A percentile compares a stretch with the other conserved stretches of the same genome.
phyloP scores from a whole-genome alignment of 1,140 invertebrate genomes.

The Eumeta japonica region DNA sequence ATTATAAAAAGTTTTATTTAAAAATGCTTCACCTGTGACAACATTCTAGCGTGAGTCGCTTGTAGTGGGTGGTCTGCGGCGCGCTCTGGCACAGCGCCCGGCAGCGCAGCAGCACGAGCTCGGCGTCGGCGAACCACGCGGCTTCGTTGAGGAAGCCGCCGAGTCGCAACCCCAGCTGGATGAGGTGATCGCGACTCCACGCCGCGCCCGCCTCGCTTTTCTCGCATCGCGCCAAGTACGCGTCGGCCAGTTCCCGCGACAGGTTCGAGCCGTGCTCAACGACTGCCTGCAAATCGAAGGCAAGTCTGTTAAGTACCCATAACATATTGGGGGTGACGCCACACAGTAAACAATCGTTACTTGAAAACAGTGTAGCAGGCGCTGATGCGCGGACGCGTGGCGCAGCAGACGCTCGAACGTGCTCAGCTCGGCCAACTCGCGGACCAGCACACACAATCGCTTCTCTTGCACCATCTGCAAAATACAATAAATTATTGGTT shows the following conservation, averaged over 20 bases:
- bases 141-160: slow-evolving; percentile 78
- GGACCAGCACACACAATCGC: slow-evolving; percentile 60
- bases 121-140: slow-evolving; percentile 78
- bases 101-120: slow-evolving; percentile 67
- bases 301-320: no score
- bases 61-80: slow-evolving; percentile 47
- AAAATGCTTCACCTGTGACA: slow-evolving; percentile 76
- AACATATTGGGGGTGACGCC: no score
- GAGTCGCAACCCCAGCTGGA: slow-evolving; percentile 47
- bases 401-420: slow-evolving; percentile 72
- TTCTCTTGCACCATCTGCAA: slow-evolving; percentile 66
- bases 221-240: slow-evolving; percentile 47
- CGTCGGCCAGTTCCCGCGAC: slow-evolving; percentile 50
- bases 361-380: slow-evolving; percentile 68
- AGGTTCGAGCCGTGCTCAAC: slow-evolving; percentile 64
- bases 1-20: no score
- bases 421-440: slow-evolving; percentile 71
- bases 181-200: slow-evolving; percentile 24
- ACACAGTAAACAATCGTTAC: no score
- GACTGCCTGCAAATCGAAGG: slow-evolving; percentile 50
- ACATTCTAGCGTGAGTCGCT: slow-evolving; percentile 66
- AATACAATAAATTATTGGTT: no score
- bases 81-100: slow-evolving; percentile 60
- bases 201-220: slow-evolving; percentile 7
- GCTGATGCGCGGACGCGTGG: slow-evolving; percentile 66